These are phyloP conservation scores for Halictus quadricinctus DNA, from an alignment of 2,888 invertebrate genomes.

Conservation along the genomic window DNA sequence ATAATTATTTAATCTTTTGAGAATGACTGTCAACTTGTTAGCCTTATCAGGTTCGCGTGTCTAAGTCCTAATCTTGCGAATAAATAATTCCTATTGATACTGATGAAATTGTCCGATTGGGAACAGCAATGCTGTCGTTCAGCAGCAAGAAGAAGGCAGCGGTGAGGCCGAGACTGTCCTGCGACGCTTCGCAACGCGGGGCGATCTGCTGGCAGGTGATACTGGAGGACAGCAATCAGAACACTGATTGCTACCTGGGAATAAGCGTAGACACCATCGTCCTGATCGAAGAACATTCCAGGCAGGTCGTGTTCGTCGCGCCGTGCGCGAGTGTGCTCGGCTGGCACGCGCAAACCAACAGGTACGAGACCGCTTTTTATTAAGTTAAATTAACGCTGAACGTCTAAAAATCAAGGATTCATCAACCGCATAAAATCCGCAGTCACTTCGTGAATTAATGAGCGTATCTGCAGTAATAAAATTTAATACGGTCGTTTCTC, in stretches of 20 bases:
- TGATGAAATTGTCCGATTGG: neutral
- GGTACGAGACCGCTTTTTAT: conserved; percentile 82
- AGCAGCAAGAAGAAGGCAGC: conserved; percentile 91
- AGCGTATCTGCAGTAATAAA: no score
- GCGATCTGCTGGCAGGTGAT: conserved; percentile 93
- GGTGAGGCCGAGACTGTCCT: conserved; percentile 88
- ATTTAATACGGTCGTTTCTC: neutral
- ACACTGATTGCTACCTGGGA: conserved; percentile 91
- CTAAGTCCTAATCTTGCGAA: no score
- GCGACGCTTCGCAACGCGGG: conserved; percentile 89
- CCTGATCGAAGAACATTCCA: conserved; percentile 91
- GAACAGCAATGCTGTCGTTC: conserved; percentile 88
- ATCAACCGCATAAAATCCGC: no score
- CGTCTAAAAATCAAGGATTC: no score
- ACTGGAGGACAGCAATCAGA: conserved; percentile 88
- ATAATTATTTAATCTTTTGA: no score
- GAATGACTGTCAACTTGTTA: no score
- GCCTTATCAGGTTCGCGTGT: no score
- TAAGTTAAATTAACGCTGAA: no score
- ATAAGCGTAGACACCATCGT: conserved; percentile 94
- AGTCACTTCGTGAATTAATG: no score
- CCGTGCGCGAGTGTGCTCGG: conserved; percentile 92
- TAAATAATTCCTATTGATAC: no score
- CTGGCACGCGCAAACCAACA: conserved; percentile 86
- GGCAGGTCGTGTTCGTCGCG: conserved; percentile 93